phyloP scores from a whole-genome alignment of 2,113 vertebrate genomes.

The Erythrolamprus reginae region DNA sequence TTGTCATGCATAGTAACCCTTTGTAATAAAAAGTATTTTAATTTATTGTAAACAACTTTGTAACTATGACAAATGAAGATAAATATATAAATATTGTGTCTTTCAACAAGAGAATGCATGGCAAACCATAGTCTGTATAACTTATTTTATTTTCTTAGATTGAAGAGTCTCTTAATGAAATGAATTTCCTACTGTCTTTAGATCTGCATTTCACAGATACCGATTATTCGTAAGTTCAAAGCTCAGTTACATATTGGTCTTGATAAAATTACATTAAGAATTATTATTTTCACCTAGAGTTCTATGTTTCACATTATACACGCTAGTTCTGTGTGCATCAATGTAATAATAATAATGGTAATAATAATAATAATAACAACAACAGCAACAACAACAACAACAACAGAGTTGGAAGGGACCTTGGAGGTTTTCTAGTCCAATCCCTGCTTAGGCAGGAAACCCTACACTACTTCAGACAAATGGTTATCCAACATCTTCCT shows the following conservation, averaged over 20 bases:
- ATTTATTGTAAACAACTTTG: background rate
- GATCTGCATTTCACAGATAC: slow-evolving; percentile 96
- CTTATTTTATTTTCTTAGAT: slow-evolving; percentile 74
- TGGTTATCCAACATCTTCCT: too few species aligned
- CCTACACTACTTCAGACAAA: too few species aligned
- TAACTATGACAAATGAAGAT: background rate
- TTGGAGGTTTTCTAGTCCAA: too few species aligned
- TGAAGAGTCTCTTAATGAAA: slow-evolving; percentile 91
- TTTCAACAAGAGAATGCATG: background rate
- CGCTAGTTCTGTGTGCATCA: background rate
- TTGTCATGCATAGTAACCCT: background rate
- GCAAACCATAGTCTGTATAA: slow-evolving; percentile 22
- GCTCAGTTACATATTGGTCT: background rate
- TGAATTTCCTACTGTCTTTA: slow-evolving; percentile 90
- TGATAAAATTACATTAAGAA: background rate
- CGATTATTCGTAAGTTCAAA: slow-evolving; percentile 91
- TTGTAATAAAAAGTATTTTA: background rate
- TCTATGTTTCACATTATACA: background rate
- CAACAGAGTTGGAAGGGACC: too few species aligned
- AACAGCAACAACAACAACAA: too few species aligned
- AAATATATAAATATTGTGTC: background rate
- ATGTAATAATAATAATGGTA: too few species aligned
- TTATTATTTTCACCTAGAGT: background rate
- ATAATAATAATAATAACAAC: too few species aligned
- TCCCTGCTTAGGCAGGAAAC: too few species aligned